Base-by-base conservation (phyloP, 1,140 invertebrate genomes). In the Philaenus spumarius region DNA sequence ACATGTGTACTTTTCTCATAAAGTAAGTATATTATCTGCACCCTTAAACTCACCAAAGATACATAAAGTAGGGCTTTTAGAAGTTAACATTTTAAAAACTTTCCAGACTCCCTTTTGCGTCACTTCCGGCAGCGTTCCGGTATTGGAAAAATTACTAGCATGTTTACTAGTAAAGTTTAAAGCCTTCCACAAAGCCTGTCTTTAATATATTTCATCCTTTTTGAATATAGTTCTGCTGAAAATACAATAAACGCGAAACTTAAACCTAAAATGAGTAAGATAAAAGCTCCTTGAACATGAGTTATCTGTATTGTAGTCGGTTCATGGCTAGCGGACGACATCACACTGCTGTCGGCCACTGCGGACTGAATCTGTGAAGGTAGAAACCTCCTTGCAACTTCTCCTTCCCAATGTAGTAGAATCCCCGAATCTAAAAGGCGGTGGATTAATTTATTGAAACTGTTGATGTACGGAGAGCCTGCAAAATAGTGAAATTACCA, bases 351-450 rank as follows among this genome's bases (percentile, higher is more conserved):
- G 1, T 58, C 42, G 19, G 34, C 34, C 9, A 51, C 46, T 2
- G 42, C 46, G 34, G 43, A 58, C 35, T 58, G 56, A 19, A 58
- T 39, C 2, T 30, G 19, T 1, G 47, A 50, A 39, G 26, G 15
- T 12, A 63, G 35, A 45, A 54, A 63, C 46, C 46, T 48, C 15
- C 62, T 46, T 2, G 56, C 48, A 22, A 63, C 55, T 45, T 63
- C 62, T 51, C 58, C 59, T 55, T 63, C 62, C 62, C 62, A 63
- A 40, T 53, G 58, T 17, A 63, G 35, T 17, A 57, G 35, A 12
- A 61, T 26, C 2, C 62, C 62, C 1, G 55, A 47, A 19, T 53
- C 46, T 17, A 59, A 24, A 14, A 60, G 48, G 17, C 51, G 39
- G 22, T 34, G 52, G 20, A 63, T 56, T 22, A 63, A 30, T 42